Base-by-base conservation (phyloP, 1,140 invertebrate genomes). In the Zophobas morio region DNA sequence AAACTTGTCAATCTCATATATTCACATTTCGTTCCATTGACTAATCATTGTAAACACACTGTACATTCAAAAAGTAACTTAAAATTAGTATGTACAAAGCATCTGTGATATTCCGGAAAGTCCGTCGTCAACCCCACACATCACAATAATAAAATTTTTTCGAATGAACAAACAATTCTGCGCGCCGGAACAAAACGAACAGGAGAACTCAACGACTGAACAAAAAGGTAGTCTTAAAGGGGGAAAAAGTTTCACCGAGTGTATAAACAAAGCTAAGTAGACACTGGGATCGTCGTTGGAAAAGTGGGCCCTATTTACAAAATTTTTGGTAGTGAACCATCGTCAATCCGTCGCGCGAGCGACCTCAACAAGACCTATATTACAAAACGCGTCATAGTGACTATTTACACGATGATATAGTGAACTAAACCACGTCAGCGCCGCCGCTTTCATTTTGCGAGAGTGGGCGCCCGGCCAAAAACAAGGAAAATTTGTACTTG, bases 1-100 rank as follows among this genome's bases (percentile, higher is more conserved):
- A 81, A 86, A 85, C 83, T 85, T 82, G 79, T 84, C 82, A 86
- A 84, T 85, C 82, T 86, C 83, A 84, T 86, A 86, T 86, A 85
- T 85, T 85, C 84, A 86, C 84, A 85, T 82, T 84, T 85, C 84
- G 82, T 84, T 85, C 83, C 85, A 85, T 82, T 85, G 82, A 86
- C 85, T 86, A 86, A 84, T 82, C 81, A 82, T 78, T 84, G 77
- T 80, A 82, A 86, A 85, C 85, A 85, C 84, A 84, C 85, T 86
- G 85, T 85, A 86, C 85, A 86, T 83, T 84, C 81, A 82, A 85
- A 84, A 83, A 80, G 70, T 81, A 84, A 84, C 82, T 82, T 83
- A 83, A 84, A 83, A 79, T 78, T 81, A 81, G 82, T 82, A 80
- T 81, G 73, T 82, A 80, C 83, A 84, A 82, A 82, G 79, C 79